These are phyloP conservation scores for Trichogramma dendrolimi DNA, from an alignment of 2,888 invertebrate species.

Conservation along the genomic window DNA sequence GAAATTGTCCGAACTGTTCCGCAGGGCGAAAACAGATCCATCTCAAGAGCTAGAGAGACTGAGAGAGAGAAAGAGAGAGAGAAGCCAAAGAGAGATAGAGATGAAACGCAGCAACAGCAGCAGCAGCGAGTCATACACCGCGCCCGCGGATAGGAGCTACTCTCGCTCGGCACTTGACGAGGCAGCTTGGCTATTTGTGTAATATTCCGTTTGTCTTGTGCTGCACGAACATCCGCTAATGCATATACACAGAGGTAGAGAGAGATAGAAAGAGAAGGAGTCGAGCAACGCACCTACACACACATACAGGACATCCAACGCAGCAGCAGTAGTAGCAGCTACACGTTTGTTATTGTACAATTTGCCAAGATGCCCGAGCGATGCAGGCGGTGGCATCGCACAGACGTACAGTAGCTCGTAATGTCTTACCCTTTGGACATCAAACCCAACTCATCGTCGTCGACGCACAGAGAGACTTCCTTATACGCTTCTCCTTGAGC, in stretches of 20 bases:
- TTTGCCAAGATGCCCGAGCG: slow-evolving; percentile 45
- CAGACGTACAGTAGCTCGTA: slow-evolving; percentile 6
- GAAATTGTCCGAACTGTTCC: slow-evolving; percentile 47
- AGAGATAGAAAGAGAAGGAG: slow-evolving; percentile 30
- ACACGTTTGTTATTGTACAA: slow-evolving; percentile 53
- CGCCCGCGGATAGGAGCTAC: slow-evolving; percentile 15
- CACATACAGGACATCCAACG: slow-evolving; percentile 33
- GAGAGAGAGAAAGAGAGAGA: neutral
- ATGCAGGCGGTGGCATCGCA: neutral
- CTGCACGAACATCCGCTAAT: slow-evolving; percentile 48
- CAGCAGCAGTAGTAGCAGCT: slow-evolving; percentile 39
- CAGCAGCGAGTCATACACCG: too few species aligned
- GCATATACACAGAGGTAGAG: slow-evolving; percentile 42
- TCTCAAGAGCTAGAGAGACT: slow-evolving; percentile 28
- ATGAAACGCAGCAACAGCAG: too few species aligned
- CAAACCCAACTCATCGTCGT: slow-evolving; percentile 39
- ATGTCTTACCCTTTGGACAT: slow-evolving; percentile 47
- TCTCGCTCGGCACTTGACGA: slow-evolving; percentile 15
- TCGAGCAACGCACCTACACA: slow-evolving; percentile 16
- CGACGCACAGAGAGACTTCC: slow-evolving; percentile 36
- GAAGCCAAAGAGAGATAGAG: too few species aligned
- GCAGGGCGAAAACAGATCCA: slow-evolving; percentile 41
- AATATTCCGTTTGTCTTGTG: slow-evolving; percentile 53
- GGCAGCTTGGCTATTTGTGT: slow-evolving; percentile 47
- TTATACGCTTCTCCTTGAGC: slow-evolving; percentile 13